phyloP scores from a whole-genome alignment of 2,113 vertebrate species.

The Ursus arctos region DNA sequence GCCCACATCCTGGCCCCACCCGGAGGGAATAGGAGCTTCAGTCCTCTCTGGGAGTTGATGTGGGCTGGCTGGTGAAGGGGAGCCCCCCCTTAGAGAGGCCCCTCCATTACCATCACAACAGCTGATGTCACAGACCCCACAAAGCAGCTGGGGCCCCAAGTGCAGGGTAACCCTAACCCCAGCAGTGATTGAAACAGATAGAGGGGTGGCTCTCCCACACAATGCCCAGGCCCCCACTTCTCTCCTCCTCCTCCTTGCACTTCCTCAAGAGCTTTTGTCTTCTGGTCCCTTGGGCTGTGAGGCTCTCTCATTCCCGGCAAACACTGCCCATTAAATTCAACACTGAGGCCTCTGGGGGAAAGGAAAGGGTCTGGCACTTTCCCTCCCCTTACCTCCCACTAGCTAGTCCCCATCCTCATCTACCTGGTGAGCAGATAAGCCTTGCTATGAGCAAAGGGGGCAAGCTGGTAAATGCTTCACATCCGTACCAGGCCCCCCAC shows the following conservation, averaged over 20 bases:
- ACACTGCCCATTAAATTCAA: conserved; percentile 70
- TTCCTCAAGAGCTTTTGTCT: conserved; percentile 83
- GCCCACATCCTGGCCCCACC: conserved; percentile 49
- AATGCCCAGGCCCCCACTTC: conserved; percentile 32
- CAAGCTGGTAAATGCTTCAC: background rate
- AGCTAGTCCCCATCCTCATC: background rate
- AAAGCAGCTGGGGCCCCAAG: conserved; percentile 65
- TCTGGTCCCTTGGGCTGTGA: conserved; percentile 72
- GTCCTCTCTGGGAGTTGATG: conserved; percentile 30
- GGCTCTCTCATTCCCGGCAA: conserved; percentile 67
- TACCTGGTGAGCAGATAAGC: background rate
- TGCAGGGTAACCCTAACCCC: conserved; percentile 82
- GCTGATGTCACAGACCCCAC: conserved; percentile 73
- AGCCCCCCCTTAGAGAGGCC: conserved; percentile 21
- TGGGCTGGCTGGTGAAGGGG: background rate
- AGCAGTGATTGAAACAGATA: conserved; percentile 82
- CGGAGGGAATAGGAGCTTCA: conserved; percentile 7
- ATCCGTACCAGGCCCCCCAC: background rate
- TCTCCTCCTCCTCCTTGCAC: conserved; percentile 70
- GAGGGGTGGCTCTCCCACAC: conserved; percentile 73
- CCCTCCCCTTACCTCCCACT: conserved; percentile 21
- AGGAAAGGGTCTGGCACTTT: conserved; percentile 59
- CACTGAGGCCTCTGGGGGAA: conserved; percentile 62
- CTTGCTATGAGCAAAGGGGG: conserved; percentile 12
- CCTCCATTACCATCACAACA: conserved; percentile 81